phyloP scores from a whole-genome alignment of 2,888 invertebrate genomes.

The Zelleria hepariella region DNA sequence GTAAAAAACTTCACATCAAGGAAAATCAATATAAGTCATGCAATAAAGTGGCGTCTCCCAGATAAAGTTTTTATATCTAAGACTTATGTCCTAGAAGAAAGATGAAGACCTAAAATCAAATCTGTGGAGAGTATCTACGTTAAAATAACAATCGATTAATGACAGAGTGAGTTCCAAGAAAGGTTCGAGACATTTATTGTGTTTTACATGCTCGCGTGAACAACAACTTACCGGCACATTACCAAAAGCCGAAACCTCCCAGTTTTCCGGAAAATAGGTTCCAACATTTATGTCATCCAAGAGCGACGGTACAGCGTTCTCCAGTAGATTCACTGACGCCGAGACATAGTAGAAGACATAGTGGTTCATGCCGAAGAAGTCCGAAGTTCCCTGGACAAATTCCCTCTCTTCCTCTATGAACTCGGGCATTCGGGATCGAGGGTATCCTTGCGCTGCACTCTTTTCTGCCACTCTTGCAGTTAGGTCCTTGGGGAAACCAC shows the following conservation, averaged over 20 bases:
- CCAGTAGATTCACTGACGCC: not conserved
- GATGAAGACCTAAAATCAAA: too few species aligned
- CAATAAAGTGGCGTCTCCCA: too few species aligned
- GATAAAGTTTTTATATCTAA: too few species aligned
- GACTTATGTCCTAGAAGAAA: too few species aligned
- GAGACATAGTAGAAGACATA: not conserved
- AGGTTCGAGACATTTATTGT: too few species aligned
- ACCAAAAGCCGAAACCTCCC: slow-evolving; percentile 23
- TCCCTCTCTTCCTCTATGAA: slow-evolving; percentile 17
- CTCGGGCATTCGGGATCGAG: slow-evolving; percentile 15
- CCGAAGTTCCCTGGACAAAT: slow-evolving; percentile 15
- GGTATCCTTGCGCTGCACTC: slow-evolving; percentile 16
- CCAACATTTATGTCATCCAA: slow-evolving; percentile 30
- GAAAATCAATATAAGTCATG: too few species aligned
- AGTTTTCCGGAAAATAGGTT: not conserved
- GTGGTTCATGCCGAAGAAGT: slow-evolving; percentile 13
- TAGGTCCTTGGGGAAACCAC: slow-evolving; percentile 18
- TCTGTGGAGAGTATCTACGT: too few species aligned
- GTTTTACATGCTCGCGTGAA: too few species aligned
- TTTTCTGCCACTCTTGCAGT: slow-evolving; percentile 14
- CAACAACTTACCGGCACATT: slow-evolving; percentile 20
- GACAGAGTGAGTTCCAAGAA: too few species aligned
- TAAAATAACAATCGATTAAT: too few species aligned
- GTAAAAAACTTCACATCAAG: too few species aligned
- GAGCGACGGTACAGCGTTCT: slow-evolving; percentile 25